Evolutionary conservation across 2,113 vertebrate species (phyloP).

Genomic region (Vidua macroura): DNA sequence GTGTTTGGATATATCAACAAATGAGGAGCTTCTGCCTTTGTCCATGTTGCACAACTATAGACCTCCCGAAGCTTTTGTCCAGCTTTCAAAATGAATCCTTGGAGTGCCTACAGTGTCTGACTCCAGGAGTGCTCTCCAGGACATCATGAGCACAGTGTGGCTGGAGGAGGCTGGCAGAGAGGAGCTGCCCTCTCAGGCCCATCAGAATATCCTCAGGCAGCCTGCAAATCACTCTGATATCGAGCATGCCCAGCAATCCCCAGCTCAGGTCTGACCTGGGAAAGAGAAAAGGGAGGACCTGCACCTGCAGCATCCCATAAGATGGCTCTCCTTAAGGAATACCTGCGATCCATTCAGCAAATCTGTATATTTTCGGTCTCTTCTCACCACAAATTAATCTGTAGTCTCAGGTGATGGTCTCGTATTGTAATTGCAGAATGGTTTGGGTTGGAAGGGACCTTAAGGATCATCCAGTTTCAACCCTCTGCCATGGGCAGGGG

Average conservation of each 20-base stretch:
- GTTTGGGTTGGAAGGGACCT: not conserved
- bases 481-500: not conserved
- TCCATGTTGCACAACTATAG: not conserved
- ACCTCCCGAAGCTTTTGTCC: not conserved
- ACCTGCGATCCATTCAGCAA: not conserved
- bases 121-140: not conserved
- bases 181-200: not conserved
- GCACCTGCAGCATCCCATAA: not conserved
- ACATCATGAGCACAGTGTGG: not conserved
- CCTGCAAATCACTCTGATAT: not conserved
- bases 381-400: not conserved
- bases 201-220: not conserved
- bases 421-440: accelerated
- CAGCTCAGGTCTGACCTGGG: not conserved
- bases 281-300: not conserved
- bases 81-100: not conserved
- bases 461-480: not conserved
- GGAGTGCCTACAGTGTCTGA: not conserved
- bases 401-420: not conserved
- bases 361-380: not conserved
- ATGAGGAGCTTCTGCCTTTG: not conserved
- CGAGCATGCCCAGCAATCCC: not conserved
- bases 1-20: not conserved
- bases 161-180: not conserved
- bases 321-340: not conserved